Evolutionary conservation across 2,888 invertebrate species (phyloP).

Genomic region (Dicycla oo): DNA sequence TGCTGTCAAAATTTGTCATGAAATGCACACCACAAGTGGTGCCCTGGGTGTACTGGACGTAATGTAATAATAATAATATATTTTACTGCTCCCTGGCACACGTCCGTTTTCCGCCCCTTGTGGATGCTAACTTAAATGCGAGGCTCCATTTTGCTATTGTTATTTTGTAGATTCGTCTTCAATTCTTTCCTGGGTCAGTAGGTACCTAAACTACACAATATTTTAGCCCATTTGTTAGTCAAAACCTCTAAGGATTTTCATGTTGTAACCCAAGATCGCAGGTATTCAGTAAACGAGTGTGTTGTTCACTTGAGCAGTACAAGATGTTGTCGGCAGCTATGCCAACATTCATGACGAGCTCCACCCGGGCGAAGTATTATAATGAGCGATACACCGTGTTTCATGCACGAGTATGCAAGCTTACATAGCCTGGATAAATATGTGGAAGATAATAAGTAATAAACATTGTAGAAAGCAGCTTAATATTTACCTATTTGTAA

Average conservation of each 20-base stretch:
- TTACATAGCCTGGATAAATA: slow-evolving; percentile 9
- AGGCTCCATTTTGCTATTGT: not conserved
- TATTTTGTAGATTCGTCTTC: not conserved
- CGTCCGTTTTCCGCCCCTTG: not conserved
- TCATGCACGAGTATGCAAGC: slow-evolving; percentile 26
- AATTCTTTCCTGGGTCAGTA: not conserved
- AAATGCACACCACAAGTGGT: not conserved
- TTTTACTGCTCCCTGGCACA: not conserved
- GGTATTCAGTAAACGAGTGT: slow-evolving; percentile 5
- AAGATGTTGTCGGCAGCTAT: not conserved
- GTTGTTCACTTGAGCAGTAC: not conserved
- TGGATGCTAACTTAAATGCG: not conserved
- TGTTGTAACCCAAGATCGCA: not conserved
- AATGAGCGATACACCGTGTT: slow-evolving; percentile 36
- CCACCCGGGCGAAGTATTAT: slow-evolving; percentile 25
- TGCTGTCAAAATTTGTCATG: not conserved
- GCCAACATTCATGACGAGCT: slow-evolving; percentile 4
- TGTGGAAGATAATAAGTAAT: not conserved
- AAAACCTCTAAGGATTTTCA: not conserved
- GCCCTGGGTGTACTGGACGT: not conserved
- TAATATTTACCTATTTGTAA: slow-evolving; percentile 4
- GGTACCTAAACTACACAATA: too few species aligned
- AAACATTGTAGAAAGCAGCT: slow-evolving; percentile 1
- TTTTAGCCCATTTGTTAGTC: not conserved
- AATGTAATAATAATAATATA: too few species aligned